Base-by-base conservation (phyloP, 2,113 vertebrate species). In the Ochotona princeps region DNA sequence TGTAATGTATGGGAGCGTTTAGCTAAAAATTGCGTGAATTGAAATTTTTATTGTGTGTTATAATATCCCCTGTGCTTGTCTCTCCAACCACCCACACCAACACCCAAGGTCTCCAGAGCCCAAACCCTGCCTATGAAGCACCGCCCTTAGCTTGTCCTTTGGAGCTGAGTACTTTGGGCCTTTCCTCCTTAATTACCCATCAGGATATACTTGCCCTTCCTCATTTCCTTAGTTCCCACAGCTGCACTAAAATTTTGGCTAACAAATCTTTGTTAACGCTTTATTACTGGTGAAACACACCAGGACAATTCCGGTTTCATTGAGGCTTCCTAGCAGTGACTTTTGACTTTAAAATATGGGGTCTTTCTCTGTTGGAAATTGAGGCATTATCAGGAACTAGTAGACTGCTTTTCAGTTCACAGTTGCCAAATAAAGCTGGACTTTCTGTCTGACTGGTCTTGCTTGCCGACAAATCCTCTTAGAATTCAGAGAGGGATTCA, bases 181-280 rank as follows among this genome's bases (percentile, higher is more conserved):
- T 92, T 94, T 92, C 90, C 84, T 94, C 87, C 89, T 89, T 87
- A 89, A 95, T 95, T 90, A 81, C 11, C 89, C 61, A 78, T 51
- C 95, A 96, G 96, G 96, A 95, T 96, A 91, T 94, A 92, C 91
- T 86, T 89, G 74, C 83, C 86, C 92, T 91, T 69, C 17, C 67
- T 47, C 26, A 84, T 87, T 95, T 97, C 96, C 91, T 91, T 49
- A 80, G 81, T 96, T 96, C 93, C 80, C 93, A 96, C 54, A 94
- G 72, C 83, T 95, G 84, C 51, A 78, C 86, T 82, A 67, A 83
- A 95, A 73, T 78, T 49, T 93, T 94, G 92, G 89, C 95, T 91
- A 94, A 74, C 75, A 87, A 67, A 89, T 83, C 72, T 74, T 80
- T 92, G n/a, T 92, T 91, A 94, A 63, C 83, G 85, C 89, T 94